Base-by-base conservation (phyloP, 2,797 vertebrate species). In the Pelobates cultripes region DNA sequence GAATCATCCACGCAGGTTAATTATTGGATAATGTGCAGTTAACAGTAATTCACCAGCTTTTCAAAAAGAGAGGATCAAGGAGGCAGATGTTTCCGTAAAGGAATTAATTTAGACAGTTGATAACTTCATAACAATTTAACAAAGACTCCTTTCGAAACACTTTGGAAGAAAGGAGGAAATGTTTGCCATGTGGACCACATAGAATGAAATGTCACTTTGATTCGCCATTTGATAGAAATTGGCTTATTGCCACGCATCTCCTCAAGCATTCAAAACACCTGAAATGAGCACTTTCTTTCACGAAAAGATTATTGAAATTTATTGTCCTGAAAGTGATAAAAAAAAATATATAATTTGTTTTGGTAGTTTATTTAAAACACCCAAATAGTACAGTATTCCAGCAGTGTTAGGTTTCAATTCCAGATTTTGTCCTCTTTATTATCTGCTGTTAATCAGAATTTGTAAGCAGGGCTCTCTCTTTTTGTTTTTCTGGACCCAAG, bases 401-500 rank as follows among this genome's bases (percentile, higher is more conserved):
- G 75, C 76, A 68, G 47, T 13, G 84, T 40, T 85, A 83, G 79
- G 64, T 83, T 86, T 82, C 45, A 85, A 86, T 83, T 88, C 43
- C 44, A 63, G 85, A 82, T 51, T 81, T 77, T 17, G 73, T 89
- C 40, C 0, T 41, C 81, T 74, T 89, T 83, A 86, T 84, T 70
- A 87, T 89, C 86, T 87, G 78, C 84, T 85, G 73, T 72, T 73
- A 86, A 88, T 86, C 86, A 74, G 82, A 0, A 85, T 87, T 83
- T 77, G 64, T 73, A 75, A 86, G 72, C 75, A 70, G 63, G 71
- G 86, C 88, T 88, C 89, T 86, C 60, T 80, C 77, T 88, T 86
- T 85, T 70, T 85, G 84, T 85, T 89, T 28, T 81, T n/a, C 77
- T 91, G 90, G 88, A 88, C 81, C 74, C 9, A 82, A 86, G 87